phyloP scores from a whole-genome alignment of 2,797 vertebrate genomes.

The Coranthus polyacanthus region DNA sequence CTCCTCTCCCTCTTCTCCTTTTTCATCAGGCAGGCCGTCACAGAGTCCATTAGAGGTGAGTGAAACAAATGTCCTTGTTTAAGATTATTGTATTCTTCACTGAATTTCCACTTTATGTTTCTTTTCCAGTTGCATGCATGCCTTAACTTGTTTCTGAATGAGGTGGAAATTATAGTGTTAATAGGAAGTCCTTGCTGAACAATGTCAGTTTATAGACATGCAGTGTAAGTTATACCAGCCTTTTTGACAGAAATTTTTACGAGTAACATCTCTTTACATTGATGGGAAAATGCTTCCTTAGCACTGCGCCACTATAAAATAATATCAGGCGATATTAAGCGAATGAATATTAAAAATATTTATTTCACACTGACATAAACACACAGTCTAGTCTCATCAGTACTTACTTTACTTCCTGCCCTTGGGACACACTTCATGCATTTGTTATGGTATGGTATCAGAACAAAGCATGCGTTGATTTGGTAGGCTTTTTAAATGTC shows the following conservation, averaged over 20 bases:
- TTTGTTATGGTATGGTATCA: background rate
- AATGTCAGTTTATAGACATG: too few species aligned
- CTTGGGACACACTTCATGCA: background rate
- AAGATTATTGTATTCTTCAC: background rate
- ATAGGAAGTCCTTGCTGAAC: too few species aligned
- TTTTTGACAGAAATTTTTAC: too few species aligned
- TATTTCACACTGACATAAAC: too few species aligned
- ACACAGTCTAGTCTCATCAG: too few species aligned
- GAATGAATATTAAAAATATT: too few species aligned
- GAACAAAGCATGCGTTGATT: background rate
- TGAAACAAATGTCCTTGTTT: constrained; percentile 50
- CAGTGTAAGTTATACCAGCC: too few species aligned
- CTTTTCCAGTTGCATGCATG: constrained; percentile 9
- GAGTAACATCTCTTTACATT: constrained; percentile 12
- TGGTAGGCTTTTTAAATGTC: constrained; percentile 16
- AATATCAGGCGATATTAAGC: constrained; percentile 13
- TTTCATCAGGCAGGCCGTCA: constrained; percentile 55
- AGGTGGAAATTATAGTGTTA: background rate
- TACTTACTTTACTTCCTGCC: too few species aligned
- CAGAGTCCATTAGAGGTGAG: constrained; percentile 73
- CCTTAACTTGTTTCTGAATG: constrained; percentile 17
- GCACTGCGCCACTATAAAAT: constrained; percentile 3
- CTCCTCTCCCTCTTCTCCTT: constrained; percentile 57
- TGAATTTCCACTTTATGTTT: constrained; percentile 19
- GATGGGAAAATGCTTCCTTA: background rate